A percentile compares a stretch with the other conserved stretches of the same genome.
Evolutionary conservation across 1,140 invertebrate genomes (phyloP).

Genomic region (Mamestra configurata): DNA sequence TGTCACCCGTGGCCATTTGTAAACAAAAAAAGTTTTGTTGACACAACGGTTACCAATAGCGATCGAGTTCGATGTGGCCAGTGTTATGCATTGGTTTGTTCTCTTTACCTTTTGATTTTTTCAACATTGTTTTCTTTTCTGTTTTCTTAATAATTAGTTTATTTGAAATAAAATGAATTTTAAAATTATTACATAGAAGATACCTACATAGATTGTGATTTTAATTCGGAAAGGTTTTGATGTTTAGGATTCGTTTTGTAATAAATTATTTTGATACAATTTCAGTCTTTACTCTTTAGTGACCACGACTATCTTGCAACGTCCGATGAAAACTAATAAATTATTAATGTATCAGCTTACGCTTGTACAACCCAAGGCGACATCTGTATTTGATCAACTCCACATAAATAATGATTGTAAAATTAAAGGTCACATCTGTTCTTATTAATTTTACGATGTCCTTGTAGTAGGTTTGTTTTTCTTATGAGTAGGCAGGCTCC

Average conservation of each 20-base stretch:
- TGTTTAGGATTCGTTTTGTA: no score
- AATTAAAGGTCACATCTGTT: conserved; percentile 48
- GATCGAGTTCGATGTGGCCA: conserved; percentile 78
- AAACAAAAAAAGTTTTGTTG: conserved; percentile 83
- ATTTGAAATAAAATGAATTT: background rate
- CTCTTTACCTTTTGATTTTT: conserved; percentile 17
- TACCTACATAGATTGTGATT: no score
- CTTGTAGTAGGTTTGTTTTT: conserved; percentile 8
- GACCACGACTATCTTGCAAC: background rate
- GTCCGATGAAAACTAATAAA: background rate
- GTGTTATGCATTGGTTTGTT: conserved; percentile 57
- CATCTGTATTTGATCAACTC: conserved; percentile 29
- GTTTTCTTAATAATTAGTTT: background rate
- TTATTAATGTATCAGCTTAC: background rate
- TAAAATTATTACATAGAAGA: no score
- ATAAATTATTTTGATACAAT: no score
- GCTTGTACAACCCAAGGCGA: background rate
- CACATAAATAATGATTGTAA: conserved; percentile 32
- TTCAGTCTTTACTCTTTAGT: background rate
- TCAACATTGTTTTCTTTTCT: background rate
- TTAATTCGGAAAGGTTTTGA: no score
- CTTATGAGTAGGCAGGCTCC: background rate
- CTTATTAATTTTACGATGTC: background rate
- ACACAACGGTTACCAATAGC: conserved; percentile 84
- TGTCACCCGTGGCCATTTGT: conserved; percentile 78